Evolutionary conservation across 1,140 invertebrate genomes (phyloP).

Genomic region (Hypsibius dujardini): DNA sequence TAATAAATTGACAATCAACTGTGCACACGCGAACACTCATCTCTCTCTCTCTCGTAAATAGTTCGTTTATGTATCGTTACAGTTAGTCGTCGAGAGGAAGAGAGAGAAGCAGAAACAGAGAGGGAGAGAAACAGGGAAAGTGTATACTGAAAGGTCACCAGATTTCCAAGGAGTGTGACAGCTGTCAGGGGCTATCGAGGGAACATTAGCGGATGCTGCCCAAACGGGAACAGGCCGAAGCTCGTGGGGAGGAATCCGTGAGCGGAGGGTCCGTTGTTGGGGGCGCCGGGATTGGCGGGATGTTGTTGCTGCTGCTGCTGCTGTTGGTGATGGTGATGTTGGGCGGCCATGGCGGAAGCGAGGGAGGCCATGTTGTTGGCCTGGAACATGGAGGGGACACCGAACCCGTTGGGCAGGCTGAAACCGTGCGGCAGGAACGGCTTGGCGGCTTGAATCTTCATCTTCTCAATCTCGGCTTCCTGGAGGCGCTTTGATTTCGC

Average conservation of each 20-base stretch:
- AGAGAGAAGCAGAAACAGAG: no score
- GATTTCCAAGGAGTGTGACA: no score
- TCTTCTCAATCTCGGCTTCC: constrained; percentile 53
- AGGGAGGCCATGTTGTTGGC: constrained; percentile 1
- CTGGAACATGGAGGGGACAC: not conserved
- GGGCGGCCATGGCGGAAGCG: not conserved
- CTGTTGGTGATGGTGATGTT: no score
- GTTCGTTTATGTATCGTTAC: no score
- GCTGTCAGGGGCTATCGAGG: no score
- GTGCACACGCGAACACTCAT: no score
- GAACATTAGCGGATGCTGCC: constrained; percentile 10
- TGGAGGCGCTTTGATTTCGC: constrained; percentile 84
- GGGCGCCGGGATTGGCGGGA: constrained; percentile 1
- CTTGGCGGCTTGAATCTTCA: constrained; percentile 16
- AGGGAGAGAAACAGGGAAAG: not conserved
- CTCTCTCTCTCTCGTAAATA: no score
- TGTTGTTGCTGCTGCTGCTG: no score
- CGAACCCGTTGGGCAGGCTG: not conserved
- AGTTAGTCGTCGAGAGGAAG: no score
- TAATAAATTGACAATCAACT: no score
- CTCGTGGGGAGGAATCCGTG: not conserved
- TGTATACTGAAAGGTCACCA: no score
- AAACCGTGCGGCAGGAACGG: not conserved
- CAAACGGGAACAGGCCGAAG: constrained; percentile 5
- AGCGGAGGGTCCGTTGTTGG: not conserved